Evolutionary conservation across 1,140 invertebrate species (phyloP).

Genomic region (Physella acuta): DNA sequence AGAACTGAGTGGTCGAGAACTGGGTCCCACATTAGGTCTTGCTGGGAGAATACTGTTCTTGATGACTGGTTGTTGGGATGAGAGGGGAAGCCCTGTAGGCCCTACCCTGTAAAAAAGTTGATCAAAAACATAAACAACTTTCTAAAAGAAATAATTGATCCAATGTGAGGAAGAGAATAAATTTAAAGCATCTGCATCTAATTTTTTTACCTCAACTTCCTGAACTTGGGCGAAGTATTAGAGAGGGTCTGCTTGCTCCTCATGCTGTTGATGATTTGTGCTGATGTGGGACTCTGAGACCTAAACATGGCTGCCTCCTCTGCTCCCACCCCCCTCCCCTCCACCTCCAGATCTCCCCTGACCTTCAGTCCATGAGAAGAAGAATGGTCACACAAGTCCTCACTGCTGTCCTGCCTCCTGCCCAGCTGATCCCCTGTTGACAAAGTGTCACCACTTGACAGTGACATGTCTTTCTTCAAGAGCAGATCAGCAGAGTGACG

Average conservation of each 20-base stretch:
- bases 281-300: slow-evolving; percentile 8
- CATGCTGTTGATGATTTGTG: slow-evolving; percentile 18
- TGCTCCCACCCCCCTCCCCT: no score
- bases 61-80: slow-evolving; percentile 28
- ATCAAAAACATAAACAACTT: background rate
- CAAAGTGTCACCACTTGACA: background rate
- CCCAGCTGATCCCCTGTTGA: no score
- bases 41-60: slow-evolving; percentile 21
- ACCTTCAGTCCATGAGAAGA: background rate
- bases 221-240: background rate
- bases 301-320: background rate
- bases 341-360: background rate
- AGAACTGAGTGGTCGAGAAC: slow-evolving; percentile 4
- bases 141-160: background rate
- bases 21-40: slow-evolving; percentile 8
- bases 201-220: slow-evolving; percentile 16
- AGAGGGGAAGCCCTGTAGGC: slow-evolving; percentile 20
- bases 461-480: no score
- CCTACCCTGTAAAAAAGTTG: slow-evolving; percentile 23
- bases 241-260: background rate
- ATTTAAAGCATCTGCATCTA: background rate
- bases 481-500: background rate
- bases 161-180: background rate
- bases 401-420: no score
- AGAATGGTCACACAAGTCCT: background rate